Percentiles rank a stretch among this genome's conserved stretches.
Conservation (phyloP, 2,113 vertebrate species). For the Rana temporaria region DNA sequence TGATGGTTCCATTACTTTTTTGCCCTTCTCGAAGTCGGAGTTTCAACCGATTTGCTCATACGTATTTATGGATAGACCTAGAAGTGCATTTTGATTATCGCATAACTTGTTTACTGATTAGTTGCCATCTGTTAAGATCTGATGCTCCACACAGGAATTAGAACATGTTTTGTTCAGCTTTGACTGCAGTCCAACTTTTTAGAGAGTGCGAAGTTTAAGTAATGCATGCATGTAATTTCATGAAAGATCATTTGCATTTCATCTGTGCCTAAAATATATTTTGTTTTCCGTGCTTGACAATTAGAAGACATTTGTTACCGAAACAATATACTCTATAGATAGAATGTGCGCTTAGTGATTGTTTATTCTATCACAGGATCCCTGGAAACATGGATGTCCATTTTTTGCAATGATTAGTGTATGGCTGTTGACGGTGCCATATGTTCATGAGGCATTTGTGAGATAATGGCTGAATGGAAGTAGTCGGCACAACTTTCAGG, state of each 20-base stretch:
- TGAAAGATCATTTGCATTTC: constrained; percentile 48
- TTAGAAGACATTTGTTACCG: not conserved
- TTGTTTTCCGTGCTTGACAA: constrained; percentile 8
- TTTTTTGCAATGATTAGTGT: too few species aligned
- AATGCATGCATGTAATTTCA: constrained; percentile 44
- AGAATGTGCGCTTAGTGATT: not conserved
- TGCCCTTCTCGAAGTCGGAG: constrained; percentile 19
- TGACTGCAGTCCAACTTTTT: constrained; percentile 52
- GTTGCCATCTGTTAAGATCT: constrained; percentile 57
- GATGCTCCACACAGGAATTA: constrained; percentile 48
- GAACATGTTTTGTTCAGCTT: constrained; percentile 56
- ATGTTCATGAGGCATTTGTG: too few species aligned
- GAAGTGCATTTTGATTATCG: constrained; percentile 54
- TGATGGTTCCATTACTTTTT: constrained; percentile 6
- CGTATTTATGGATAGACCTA: constrained; percentile 51
- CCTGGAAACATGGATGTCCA: not conserved
- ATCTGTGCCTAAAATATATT: constrained; percentile 44
- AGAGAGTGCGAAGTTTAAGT: constrained; percentile 45
- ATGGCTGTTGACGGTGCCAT: too few species aligned
- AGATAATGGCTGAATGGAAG: too few species aligned
- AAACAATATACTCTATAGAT: not conserved
- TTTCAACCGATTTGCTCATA: constrained; percentile 32
- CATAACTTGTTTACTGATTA: constrained; percentile 54
- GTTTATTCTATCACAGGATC: not conserved
- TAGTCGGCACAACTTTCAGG: too few species aligned